phyloP scores from a whole-genome alignment of 2,888 invertebrate species.

The Oscheius sp. region DNA sequence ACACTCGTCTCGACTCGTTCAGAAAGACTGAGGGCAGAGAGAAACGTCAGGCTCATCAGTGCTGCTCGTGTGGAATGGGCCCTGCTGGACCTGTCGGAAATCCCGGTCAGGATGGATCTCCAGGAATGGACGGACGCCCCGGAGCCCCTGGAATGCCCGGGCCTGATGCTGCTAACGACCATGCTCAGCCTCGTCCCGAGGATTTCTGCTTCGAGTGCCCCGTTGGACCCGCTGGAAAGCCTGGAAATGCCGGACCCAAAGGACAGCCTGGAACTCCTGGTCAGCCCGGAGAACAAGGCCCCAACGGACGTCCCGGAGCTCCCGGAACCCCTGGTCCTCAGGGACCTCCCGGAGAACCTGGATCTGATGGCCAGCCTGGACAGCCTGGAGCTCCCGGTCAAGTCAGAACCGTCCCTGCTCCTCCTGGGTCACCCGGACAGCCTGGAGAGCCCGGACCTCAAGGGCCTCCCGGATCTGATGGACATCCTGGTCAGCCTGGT shows the following conservation, averaged over 20 bases:
- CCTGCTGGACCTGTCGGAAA: slow-evolving; percentile 52
- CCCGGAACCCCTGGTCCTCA: slow-evolving; percentile 65
- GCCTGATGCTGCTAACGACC: slow-evolving; percentile 60
- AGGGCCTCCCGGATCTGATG: slow-evolving; percentile 42
- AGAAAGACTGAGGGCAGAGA: slow-evolving; percentile 48
- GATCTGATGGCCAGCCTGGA: slow-evolving; percentile 59
- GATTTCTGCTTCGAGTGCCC: slow-evolving; percentile 65
- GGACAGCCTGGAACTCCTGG: slow-evolving; percentile 57
- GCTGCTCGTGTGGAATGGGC: slow-evolving; percentile 62
- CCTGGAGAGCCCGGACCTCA: slow-evolving; percentile 54
- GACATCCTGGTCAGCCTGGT: slow-evolving; percentile 60
- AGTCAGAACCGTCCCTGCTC: slow-evolving; percentile 56
- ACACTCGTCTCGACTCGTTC: slow-evolving; percentile 52
- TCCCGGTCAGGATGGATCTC: slow-evolving; percentile 49
- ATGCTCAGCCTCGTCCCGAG: slow-evolving; percentile 52
- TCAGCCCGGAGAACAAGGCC: slow-evolving; percentile 60
- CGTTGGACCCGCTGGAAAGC: slow-evolving; percentile 61
- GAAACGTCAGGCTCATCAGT: slow-evolving; percentile 59
- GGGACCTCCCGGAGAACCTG: slow-evolving; percentile 62
- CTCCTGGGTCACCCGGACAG: slow-evolving; percentile 62
- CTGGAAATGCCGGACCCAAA: slow-evolving; percentile 62
- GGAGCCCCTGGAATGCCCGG: slow-evolving; percentile 59
- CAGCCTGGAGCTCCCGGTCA: slow-evolving; percentile 54
- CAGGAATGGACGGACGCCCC: slow-evolving; percentile 57
- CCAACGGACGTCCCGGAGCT: slow-evolving; percentile 62